These are phyloP conservation scores for Icerya purchasi DNA, from an alignment of 2,888 invertebrate species.

Conservation along the genomic window DNA sequence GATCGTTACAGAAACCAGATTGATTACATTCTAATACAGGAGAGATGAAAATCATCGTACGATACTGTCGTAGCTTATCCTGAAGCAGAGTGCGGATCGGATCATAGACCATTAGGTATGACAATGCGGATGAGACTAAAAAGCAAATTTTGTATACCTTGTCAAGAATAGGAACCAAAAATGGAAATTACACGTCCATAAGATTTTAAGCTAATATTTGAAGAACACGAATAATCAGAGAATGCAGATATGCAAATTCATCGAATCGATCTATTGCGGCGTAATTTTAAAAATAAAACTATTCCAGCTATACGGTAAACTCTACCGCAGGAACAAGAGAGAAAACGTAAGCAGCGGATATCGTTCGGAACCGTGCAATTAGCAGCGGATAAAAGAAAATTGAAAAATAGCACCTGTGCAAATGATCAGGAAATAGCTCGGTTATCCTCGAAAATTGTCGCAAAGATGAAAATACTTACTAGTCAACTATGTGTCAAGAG, in stretches of 20 bases:
- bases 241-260: neutral
- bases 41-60: neutral
- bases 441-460: neutral
- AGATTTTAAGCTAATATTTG: neutral
- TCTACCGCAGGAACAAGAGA: neutral
- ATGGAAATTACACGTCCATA: neutral
- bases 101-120: neutral
- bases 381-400: neutral
- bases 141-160: neutral
- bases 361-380: neutral
- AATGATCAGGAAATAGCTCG: neutral
- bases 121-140: neutral
- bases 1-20: no score
- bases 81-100: neutral
- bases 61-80: neutral
- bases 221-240: neutral
- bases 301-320: neutral
- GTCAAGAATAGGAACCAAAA: neutral
- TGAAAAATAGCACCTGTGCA: neutral
- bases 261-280: neutral
- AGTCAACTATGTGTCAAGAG: neutral
- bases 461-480: neutral
- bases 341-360: neutral
- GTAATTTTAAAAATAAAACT: neutral
- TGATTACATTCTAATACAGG: no score